Base-by-base conservation (phyloP, 2,888 invertebrate species). In the Diadromus collaris region DNA sequence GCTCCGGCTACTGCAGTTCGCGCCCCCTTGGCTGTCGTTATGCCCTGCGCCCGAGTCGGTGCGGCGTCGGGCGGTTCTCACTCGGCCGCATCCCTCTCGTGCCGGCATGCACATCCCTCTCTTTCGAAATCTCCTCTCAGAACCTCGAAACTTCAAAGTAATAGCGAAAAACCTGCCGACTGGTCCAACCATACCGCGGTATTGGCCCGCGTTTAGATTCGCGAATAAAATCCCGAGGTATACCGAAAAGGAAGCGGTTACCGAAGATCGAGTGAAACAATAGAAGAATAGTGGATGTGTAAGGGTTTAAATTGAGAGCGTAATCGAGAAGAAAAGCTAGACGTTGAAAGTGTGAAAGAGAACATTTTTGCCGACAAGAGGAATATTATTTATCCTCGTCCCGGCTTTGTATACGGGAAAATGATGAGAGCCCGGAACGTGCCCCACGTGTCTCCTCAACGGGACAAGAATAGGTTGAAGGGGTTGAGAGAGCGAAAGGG, bases 141-240 rank as follows among this genome's bases (percentile, higher is more conserved):
- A 48, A 48, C n/a, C 19, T 61, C 29, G 38, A 56, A 61, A 51
- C 38, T 29, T 65, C 46, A 51, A 67, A 84, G 83, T 78, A 82
- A 83, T 76, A 84, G 83, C 83, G 83, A 83, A 85, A 85, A 87
- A 27, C 16, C 29, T 10, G 84, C 83, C 74, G 76, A 78, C 79
- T 78, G 75, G 83, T 85, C 83, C 83, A 73, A 71, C 80, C 81
- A 80, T 83, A 84, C 80, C 70, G 69, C 74, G 61, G 44, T 54
- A 64, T 46, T 19, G 68, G 10, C 46, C 41, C 46, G 44, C 38
- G 32, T 54, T 65, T 65, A 51, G 64, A 76, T 76, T 70, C 51
- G 24, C 19, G 61, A 41, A 54, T 48, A 56, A 48, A 34, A 54
- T 41, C 54, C 27, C 13, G 29, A 81, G 82, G 82, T 19, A 1